These are phyloP conservation scores for Antheraea assamensis DNA, from an alignment of 2,888 invertebrate genomes.

Conservation along the genomic window DNA sequence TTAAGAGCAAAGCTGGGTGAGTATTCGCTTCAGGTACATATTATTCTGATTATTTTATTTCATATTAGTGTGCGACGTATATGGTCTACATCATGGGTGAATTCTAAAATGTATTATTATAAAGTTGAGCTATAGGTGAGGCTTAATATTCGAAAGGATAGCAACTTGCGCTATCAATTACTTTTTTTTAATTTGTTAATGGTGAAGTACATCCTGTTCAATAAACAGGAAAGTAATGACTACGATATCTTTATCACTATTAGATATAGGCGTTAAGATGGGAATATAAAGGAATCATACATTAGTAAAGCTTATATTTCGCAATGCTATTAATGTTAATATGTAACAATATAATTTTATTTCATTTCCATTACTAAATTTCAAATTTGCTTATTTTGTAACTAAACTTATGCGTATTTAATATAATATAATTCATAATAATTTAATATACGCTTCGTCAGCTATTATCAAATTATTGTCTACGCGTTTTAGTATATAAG, in stretches of 20 bases:
- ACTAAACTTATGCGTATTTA: neutral
- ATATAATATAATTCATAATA: too few relatives aligned
- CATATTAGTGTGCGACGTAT: too few relatives aligned
- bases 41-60: neutral
- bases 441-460: too few relatives aligned
- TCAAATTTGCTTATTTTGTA: slow-evolving; percentile 4
- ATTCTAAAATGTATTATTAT: too few relatives aligned
- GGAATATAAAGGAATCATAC: too few relatives aligned
- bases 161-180: too few relatives aligned
- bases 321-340: too few relatives aligned
- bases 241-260: neutral
- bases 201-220: neutral
- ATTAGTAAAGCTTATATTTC: too few relatives aligned
- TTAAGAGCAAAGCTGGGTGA: slow-evolving; percentile 59
- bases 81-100: too few relatives aligned
- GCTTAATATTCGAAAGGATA: too few relatives aligned
- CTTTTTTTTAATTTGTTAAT: neutral
- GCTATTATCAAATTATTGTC: neutral
- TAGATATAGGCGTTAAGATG: neutral
- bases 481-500: neutral
- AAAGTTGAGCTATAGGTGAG: too few relatives aligned
- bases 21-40: slow-evolving; percentile 25
- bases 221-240: neutral
- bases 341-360: too few relatives aligned
- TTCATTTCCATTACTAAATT: neutral